Conservation (phyloP, 2,797 vertebrate genomes). For the Leuciscus waleckii region DNA sequence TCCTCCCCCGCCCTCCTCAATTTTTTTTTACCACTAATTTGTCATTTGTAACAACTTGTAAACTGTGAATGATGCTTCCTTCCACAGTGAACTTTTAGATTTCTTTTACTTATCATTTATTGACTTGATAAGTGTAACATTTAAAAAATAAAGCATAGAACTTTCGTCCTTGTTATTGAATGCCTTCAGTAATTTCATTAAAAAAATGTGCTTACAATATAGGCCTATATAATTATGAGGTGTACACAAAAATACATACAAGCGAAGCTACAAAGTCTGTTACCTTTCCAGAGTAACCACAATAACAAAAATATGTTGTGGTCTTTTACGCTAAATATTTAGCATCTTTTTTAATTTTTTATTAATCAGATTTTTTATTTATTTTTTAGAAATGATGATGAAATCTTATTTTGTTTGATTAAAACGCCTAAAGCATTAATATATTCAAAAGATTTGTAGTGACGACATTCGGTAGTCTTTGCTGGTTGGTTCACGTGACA, state of each 20-base stretch:
- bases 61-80: constrained; percentile 41
- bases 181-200: neutral
- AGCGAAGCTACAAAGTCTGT: neutral
- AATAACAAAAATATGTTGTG: neutral
- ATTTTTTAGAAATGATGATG: neutral
- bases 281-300: neutral
- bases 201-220: neutral
- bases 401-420: neutral
- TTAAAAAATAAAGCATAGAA: constrained; percentile 35
- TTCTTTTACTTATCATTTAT: constrained; percentile 6
- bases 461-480: neutral
- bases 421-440: neutral
- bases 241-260: neutral
- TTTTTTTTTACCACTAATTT: constrained; percentile 9
- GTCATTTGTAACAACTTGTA: constrained; percentile 24
- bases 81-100: neutral
- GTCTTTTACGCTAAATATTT: neutral
- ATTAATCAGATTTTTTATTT: neutral
- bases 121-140: constrained; percentile 22
- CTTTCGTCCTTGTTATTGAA: neutral
- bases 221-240: neutral
- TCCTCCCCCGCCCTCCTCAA: no score
- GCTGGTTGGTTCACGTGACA: constrained; percentile 7
- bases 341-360: neutral
- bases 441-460: neutral